phyloP scores from a whole-genome alignment of 2,113 vertebrate species.

The Murina feae region DNA sequence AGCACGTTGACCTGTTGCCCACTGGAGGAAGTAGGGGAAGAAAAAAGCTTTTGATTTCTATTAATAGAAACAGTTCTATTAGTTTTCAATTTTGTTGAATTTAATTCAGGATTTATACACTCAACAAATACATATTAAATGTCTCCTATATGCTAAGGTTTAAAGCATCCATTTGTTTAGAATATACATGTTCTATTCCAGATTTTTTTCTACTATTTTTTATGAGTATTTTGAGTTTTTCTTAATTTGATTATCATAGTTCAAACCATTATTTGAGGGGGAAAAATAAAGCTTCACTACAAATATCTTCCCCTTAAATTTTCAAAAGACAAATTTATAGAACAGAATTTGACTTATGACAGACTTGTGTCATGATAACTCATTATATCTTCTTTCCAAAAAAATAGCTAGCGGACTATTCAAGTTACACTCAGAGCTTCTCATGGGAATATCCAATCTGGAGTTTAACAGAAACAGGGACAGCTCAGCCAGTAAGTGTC shows the following conservation, averaged over 20 bases:
- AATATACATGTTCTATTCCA: background rate
- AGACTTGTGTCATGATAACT: background rate
- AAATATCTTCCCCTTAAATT: background rate
- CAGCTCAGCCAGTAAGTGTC: background rate
- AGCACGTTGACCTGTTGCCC: accelerated
- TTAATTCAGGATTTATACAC: background rate
- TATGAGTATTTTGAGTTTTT: background rate
- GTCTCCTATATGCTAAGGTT: background rate
- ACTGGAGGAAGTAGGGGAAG: background rate
- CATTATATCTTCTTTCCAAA: background rate
- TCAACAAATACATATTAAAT: background rate
- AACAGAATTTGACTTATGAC: background rate
- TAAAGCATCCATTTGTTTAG: background rate
- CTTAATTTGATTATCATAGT: background rate
- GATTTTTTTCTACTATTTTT: background rate
- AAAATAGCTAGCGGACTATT: background rate
- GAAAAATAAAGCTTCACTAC: background rate
- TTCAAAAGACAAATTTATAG: background rate
- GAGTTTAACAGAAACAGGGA: conserved; percentile 16
- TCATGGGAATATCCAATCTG: background rate
- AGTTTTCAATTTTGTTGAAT: background rate
- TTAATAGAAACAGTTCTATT: background rate
- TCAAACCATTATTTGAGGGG: background rate
- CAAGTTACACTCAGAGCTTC: background rate
- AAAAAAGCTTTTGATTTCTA: background rate